Conservation (phyloP, 2,113 vertebrate species). For the Procavia capensis region DNA sequence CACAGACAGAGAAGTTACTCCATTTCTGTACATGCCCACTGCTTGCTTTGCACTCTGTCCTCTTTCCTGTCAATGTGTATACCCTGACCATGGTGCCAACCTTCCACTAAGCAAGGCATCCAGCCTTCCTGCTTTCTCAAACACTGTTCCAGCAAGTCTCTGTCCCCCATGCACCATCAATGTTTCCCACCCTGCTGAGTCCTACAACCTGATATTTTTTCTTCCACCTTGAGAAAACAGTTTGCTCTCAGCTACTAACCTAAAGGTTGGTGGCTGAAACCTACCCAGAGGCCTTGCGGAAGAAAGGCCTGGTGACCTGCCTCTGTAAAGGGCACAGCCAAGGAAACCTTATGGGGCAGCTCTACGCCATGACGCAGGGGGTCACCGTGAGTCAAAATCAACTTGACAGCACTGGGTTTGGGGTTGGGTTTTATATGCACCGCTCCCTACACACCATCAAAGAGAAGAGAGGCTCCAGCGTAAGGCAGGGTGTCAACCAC, state of each 20-base stretch:
- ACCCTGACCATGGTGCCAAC: not conserved
- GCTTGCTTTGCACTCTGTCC: not conserved
- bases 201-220: not conserved
- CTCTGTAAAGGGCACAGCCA: too few species aligned
- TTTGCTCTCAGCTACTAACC: too few species aligned
- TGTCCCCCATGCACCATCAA: fast-evolving
- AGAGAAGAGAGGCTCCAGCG: not conserved
- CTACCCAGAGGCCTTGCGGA: too few species aligned
- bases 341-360: too few species aligned
- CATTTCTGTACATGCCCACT: not conserved
- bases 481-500: fast-evolving
- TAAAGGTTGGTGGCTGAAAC: too few species aligned
- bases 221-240: too few species aligned
- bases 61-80: fast-evolving
- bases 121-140: not conserved
- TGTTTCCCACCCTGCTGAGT: fast-evolving
- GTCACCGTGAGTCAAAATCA: too few species aligned
- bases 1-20: not conserved
- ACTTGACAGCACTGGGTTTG: too few species aligned
- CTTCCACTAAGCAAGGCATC: not conserved
- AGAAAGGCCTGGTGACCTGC: too few species aligned
- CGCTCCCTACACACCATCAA: too few species aligned
- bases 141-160: fast-evolving
- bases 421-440: too few species aligned
- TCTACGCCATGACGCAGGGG: too few species aligned